Evolutionary conservation across 2,797 vertebrate species (phyloP).

Genomic region (Gouania willdenowi): DNA sequence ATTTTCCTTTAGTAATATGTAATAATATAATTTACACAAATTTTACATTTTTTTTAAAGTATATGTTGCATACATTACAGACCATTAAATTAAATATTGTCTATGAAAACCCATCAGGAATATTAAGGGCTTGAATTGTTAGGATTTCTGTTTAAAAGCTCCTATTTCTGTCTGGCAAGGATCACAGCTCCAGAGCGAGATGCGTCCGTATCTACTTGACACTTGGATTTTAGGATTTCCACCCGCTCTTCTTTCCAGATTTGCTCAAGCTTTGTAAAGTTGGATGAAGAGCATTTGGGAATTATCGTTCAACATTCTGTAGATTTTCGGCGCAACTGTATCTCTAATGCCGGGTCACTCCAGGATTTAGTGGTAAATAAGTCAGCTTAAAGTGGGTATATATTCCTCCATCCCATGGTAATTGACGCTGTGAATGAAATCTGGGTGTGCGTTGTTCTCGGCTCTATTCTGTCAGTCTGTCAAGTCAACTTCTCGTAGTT

Average conservation of each 20-base stretch:
- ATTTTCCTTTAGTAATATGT: too few relatives aligned
- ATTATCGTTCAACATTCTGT: constrained; percentile 12
- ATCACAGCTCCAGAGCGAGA: constrained; percentile 9
- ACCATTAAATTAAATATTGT: not conserved
- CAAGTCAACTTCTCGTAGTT: not conserved
- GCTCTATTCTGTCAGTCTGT: constrained; percentile 1
- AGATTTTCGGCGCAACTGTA: not conserved
- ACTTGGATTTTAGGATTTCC: constrained; percentile 33
- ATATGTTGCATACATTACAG: too few relatives aligned
- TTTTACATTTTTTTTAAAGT: too few relatives aligned
- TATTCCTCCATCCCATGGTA: constrained; percentile 1
- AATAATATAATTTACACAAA: too few relatives aligned
- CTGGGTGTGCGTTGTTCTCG: constrained; percentile 5
- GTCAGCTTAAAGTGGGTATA: constrained; percentile 4
- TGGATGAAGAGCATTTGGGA: constrained; percentile 6
- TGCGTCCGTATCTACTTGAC: constrained; percentile 20
- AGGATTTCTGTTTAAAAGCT: constrained; percentile 6
- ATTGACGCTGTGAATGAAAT: constrained; percentile 2
- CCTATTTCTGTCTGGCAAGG: not conserved
- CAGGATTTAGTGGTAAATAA: constrained; percentile 8
- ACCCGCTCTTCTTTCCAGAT: constrained; percentile 14
- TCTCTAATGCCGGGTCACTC: constrained; percentile 8
- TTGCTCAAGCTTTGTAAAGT: constrained; percentile 24
- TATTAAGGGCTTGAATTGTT: too few relatives aligned
- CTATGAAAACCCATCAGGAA: too few relatives aligned